A percentile compares a stretch with the other conserved stretches of the same genome.
These are phyloP conservation scores for Ctenodactylus gundi DNA, from an alignment of 2,113 vertebrate species.

Conservation along the genomic window DNA sequence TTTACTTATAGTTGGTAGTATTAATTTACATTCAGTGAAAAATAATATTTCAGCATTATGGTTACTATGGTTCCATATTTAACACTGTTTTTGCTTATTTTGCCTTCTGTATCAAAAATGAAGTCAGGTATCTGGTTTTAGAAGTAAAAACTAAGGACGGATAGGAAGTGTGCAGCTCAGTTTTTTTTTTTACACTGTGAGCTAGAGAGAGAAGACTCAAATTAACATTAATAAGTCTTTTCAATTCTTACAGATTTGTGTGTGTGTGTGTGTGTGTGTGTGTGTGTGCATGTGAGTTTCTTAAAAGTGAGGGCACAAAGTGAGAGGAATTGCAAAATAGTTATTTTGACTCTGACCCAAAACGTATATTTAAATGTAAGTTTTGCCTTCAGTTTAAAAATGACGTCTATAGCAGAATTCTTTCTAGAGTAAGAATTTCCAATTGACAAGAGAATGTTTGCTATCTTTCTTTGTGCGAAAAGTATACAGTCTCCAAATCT, in stretches of 20 bases:
- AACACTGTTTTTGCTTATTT: neutral
- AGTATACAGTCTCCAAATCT: constrained; percentile 47
- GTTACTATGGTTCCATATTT: constrained; percentile 31
- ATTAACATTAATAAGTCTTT: constrained; percentile 18
- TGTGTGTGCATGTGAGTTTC: neutral
- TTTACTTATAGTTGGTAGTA: constrained; percentile 26
- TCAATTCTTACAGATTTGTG: neutral
- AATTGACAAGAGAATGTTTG: constrained; percentile 30
- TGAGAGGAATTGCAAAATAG: constrained; percentile 53
- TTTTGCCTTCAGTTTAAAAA: constrained; percentile 59
- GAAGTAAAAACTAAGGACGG: constrained; percentile 33
- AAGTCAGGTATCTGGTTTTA: constrained; percentile 38
- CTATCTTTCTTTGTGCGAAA: constrained; percentile 64
- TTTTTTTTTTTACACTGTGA: constrained; percentile 27
- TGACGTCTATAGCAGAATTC: constrained; percentile 43
- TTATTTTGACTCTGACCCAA: constrained; percentile 55
- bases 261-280: no score
- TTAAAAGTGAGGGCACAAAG: neutral
- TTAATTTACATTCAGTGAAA: constrained; percentile 31
- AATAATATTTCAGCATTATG: neutral
- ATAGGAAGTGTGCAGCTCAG: neutral
- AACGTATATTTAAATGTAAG: constrained; percentile 49
- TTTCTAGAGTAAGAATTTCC: constrained; percentile 60
- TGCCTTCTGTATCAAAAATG: constrained; percentile 33
- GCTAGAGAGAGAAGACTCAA: neutral